Evolutionary conservation across 2,113 vertebrate genomes (phyloP), one percentile per base, ranked within the genome.

Genomic region (Chaetodon auriga): DNA sequence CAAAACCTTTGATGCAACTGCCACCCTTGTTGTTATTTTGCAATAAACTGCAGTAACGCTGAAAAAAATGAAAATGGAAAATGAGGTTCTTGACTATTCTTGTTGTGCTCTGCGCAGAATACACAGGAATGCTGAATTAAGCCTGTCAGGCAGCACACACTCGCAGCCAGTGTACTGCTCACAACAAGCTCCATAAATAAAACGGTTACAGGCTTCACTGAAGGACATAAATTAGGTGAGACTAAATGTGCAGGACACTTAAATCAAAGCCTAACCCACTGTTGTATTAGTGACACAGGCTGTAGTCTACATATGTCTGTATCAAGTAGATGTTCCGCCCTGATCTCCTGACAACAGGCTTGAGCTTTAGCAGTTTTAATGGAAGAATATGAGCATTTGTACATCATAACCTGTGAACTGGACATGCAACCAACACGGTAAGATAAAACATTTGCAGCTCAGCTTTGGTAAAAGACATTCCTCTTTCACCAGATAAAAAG

Each of bases 141-240:
- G 16, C 6, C 11, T 3, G 45, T 60, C 61, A 73, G 35, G 35
- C 36, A 75, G 0, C n/a, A 68, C 35, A 19, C 45, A 68, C 6
- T 48, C 7, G 38, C 61, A 23, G 16, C 15, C 49, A 53, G 25
- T 62, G 55, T n/a, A 12, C 36, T 46, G 48, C 41, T 76, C 46
- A 9, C 35, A 74, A 61, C 46, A 61, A 73, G 25, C 70, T 41
- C 10, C 14, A 63, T 66, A 55, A 63, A 81, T 73, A 65, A 79
- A 69, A 62, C 5, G 7, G 61, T 25, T 43, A 23, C 46, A 43
- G 57, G 54, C 10, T 80, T 81, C 62, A 57, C 38, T 53, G 23
- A 76, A 41, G 35, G 58, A 80, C 46, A 70, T 25, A 35, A 84
- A 82, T 75, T 54, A 80, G 6, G 79, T 66, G 16, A 45, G 36